Evolutionary conservation across 2,797 vertebrate genomes (phyloP).

Genomic region (Helicolenus hilgendorfi): DNA sequence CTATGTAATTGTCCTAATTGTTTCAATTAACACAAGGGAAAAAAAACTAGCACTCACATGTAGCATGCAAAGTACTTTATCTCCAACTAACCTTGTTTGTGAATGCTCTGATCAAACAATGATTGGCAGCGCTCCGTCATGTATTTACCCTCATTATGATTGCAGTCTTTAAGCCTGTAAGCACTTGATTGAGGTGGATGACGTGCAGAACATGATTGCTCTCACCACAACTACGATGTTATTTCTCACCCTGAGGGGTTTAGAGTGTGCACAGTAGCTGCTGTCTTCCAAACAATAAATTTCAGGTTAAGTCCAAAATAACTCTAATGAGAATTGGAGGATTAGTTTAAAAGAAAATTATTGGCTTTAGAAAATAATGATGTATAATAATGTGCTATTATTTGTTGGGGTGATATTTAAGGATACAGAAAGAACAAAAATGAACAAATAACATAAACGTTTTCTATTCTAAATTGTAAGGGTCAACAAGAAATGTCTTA

Average conservation of each 20-base stretch:
- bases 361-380: neutral
- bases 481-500: no score
- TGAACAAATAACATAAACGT: neutral
- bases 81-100: conserved; percentile 2
- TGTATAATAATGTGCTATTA: neutral
- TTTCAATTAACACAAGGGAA: neutral
- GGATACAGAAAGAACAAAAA: neutral
- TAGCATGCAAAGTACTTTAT: neutral
- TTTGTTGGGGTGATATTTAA: neutral
- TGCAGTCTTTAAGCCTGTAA: conserved; percentile 29
- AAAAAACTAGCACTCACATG: neutral
- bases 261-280: neutral
- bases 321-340: conserved; percentile 13
- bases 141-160: conserved; percentile 33
- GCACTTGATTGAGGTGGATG: conserved; percentile 28
- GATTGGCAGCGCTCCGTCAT: conserved; percentile 25
- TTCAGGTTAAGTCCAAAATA: conserved; percentile 30
- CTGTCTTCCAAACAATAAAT: conserved; percentile 25
- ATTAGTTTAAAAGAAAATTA: neutral
- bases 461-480: no score
- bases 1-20: neutral
- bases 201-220: conserved; percentile 17
- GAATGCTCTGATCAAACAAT: conserved; percentile 27
- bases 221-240: neutral
- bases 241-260: conserved; percentile 14